Evolutionary conservation across 1,140 invertebrate species (phyloP), one percentile per base, ranked within the genome.

Genomic region (Calliopsis andreniformis): DNA sequence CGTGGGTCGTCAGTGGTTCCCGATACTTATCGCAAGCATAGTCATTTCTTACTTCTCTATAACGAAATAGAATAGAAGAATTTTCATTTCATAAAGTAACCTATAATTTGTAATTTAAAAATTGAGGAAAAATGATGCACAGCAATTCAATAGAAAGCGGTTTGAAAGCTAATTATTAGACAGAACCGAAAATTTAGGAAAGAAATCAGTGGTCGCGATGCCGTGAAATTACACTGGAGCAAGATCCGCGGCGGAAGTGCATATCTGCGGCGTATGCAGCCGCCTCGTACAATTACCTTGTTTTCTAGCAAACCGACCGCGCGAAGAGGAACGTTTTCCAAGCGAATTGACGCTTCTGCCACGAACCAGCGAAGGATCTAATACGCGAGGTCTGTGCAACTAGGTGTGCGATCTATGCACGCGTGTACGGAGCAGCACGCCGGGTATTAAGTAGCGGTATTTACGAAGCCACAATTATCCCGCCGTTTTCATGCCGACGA

Each of bases 391-490:
- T n/a, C n/a, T n/a, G n/a, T 53, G 45, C 76, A 56, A 82, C 76
- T 67, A 79, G 76, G 14, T 68, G 51, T 58, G 55, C 51, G 39
- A 14, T 68, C 51, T 68, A 51, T 70, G 55, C 25, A 78, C 68
- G 58, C 51, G 71, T 69, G 53, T 83, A 73, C 67, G 51, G 35
- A 72, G 67, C 58, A 62, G 58, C 49, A 62, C 58, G 79, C 69
- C 51, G 84, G 76, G 80, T 88, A 88, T 87, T 88, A 85, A 87
- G 77, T 82, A 83, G 86, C 78, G 78, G 79, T 81, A 82, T 85
- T 87, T 88, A 83, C 83, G 59, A 66, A 80, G 68, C 85, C 76
- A 71, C 82, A 87, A 87, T 87, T 87, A 87, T 87, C 81, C 85
- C 35, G 35, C 78, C 76, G 76, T 85, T 87, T 86, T 71, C 82